Evolutionary conservation across 2,797 vertebrate genomes (phyloP), one percentile per base, ranked within the genome.

Genomic region (Channallabes apus): DNA sequence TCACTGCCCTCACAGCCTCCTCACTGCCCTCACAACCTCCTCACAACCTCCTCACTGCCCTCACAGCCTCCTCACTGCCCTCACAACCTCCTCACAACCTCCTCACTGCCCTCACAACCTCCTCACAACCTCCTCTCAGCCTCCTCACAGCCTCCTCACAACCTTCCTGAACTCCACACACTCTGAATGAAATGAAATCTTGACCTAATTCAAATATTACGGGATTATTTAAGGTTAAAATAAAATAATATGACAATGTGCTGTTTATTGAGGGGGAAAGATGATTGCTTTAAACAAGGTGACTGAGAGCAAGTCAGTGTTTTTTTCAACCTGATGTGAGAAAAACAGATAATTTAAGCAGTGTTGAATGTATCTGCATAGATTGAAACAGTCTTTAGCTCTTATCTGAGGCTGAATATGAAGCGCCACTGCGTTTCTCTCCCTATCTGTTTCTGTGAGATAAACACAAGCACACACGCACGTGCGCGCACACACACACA

Each of bases 361-460:
- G 35, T 59, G n/a, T 35, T 1, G 56, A 65, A 46, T 46, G 6
- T 12, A 46, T 64, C 27, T 71, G 46, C 27, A 71, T 56, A 71
- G 18, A 82, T 69, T 59, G 27, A 2, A 69, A 38, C 14, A 14
- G 5, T 51, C 2, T 56, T 67, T 22, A 69, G 18, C 14, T 29
- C 58, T 38, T 61, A 65, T 80, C 22, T 20, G 35, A 80, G 38
- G 38, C 41, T 29, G 62, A 67, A 80, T 80, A 80, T 67, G 41
- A 62, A 51, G 38, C n/a, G 5, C 32, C 12, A 1, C 15, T 56
- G 64, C 62, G 62, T 27, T 46, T 46, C 38, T 56, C 6, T 41
- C 77, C 62, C 27, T 38, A 41, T 71, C 46, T 82, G 80, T 41
- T 67, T 84, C 22, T 85, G 58, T 67, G 84, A 61, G 86, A 88